These are phyloP conservation scores for Ptiloglossa arizonensis DNA, from an alignment of 1,140 invertebrate species.

Conservation along the genomic window DNA sequence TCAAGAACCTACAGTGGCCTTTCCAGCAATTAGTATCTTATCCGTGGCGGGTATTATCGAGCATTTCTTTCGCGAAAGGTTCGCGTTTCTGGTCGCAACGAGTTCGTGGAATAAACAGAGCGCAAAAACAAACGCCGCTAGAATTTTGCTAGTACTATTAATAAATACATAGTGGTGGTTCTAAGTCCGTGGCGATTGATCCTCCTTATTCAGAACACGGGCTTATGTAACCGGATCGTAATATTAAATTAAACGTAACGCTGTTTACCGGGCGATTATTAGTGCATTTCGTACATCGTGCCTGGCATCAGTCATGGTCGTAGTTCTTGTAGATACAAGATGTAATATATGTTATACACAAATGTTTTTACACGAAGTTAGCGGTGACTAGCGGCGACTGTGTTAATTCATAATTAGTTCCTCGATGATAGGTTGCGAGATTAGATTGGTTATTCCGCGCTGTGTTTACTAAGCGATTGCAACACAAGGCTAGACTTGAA, in stretches of 20 bases:
- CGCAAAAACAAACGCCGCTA: neutral
- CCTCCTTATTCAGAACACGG: neutral
- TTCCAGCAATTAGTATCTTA: constrained; percentile 38
- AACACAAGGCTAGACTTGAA: neutral
- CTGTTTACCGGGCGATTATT: neutral
- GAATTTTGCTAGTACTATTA: neutral
- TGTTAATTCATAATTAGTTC: constrained; percentile 21
- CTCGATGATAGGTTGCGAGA: constrained; percentile 21
- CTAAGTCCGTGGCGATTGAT: neutral
- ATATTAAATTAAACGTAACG: neutral
- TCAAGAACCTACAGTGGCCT: constrained; percentile 16
- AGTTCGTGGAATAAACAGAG: neutral
- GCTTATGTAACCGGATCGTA: neutral
- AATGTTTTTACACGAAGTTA: neutral
- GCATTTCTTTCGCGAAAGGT: constrained; percentile 12
- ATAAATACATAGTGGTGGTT: neutral
- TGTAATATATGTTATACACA: too few species aligned
- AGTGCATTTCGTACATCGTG: neutral
- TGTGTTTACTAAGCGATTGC: constrained; percentile 19
- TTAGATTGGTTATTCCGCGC: constrained; percentile 2
- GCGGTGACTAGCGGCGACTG: neutral
- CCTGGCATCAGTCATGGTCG: too few species aligned
- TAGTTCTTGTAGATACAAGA: too few species aligned
- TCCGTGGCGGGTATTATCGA: neutral
- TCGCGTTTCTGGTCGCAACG: neutral